phyloP scores from a whole-genome alignment of 2,797 vertebrate species.

The Melanotaenia pygmaea region DNA sequence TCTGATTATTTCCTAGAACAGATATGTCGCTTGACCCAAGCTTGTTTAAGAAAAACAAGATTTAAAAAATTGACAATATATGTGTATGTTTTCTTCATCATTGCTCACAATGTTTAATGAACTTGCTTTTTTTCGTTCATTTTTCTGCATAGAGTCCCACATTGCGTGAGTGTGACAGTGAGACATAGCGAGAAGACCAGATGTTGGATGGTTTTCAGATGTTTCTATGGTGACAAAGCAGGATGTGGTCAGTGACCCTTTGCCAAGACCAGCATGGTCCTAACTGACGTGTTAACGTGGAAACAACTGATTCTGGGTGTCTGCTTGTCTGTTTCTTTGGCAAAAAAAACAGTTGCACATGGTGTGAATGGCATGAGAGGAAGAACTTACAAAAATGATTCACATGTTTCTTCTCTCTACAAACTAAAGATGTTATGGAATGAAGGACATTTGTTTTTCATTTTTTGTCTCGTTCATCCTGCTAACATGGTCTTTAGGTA shows the following conservation, averaged over 20 bases:
- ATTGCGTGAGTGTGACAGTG: background rate
- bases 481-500: background rate
- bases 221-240: conserved; percentile 85
- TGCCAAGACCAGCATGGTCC: conserved; percentile 68
- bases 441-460: too few relatives aligned
- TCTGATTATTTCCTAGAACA: background rate
- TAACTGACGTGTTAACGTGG: conserved; percentile 79
- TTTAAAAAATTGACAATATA: background rate
- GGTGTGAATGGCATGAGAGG: background rate
- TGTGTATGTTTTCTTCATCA: background rate
- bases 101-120: background rate
- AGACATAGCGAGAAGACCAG: conserved; percentile 7
- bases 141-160: background rate
- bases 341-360: background rate
- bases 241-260: conserved; percentile 83
- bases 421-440: background rate
- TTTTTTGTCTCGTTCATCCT: too few relatives aligned
- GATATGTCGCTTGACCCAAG: background rate
- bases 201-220: conserved; percentile 59
- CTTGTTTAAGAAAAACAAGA: background rate
- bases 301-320: conserved; percentile 35
- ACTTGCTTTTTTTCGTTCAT: background rate
- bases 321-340: conserved; percentile 1
- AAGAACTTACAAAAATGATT: background rate
- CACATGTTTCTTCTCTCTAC: background rate